These are phyloP conservation scores for Panagrolaimus sp. DNA, from an alignment of 1,140 invertebrate genomes.

Conservation along the genomic window DNA sequence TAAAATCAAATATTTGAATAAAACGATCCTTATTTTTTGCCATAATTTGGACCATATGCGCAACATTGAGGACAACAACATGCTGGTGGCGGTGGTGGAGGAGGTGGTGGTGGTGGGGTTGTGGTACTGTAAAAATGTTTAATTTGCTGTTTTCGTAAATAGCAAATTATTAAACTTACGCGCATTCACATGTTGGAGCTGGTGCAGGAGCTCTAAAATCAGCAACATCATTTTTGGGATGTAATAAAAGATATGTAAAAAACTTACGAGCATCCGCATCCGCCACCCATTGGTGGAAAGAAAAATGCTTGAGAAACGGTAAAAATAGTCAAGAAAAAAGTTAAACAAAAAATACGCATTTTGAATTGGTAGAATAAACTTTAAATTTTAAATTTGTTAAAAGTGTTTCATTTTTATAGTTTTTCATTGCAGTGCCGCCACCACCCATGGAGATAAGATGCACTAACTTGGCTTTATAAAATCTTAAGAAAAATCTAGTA, in stretches of 20 bases:
- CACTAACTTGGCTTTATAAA: too few relatives aligned
- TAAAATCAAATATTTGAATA: too few relatives aligned
- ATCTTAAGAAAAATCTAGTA: too few relatives aligned
- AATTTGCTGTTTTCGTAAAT: too few relatives aligned
- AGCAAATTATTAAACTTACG: too few relatives aligned
- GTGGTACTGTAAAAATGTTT: not conserved
- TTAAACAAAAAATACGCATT: not conserved
- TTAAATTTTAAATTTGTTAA: too few relatives aligned
- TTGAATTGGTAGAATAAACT: too few relatives aligned
- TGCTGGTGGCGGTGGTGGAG: conserved; percentile 1
- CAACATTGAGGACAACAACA: conserved; percentile 8
- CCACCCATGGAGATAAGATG: too few relatives aligned
- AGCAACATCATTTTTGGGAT: not conserved
- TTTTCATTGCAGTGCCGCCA: too few relatives aligned
- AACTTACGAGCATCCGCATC: conserved; percentile 9
- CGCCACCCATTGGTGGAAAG: not conserved
- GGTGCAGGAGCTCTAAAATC: not conserved
- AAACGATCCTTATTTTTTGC: not conserved
- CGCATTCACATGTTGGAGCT: too few relatives aligned
- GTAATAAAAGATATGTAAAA: not conserved
- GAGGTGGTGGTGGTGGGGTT: not conserved
- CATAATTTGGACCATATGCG: not conserved
- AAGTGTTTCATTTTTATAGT: too few relatives aligned
- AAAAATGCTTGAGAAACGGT: not conserved
- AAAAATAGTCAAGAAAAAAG: not conserved